Evolutionary conservation across 2,113 vertebrate genomes (phyloP), one percentile per base, ranked within the genome.

Genomic region (Zeus faber): DNA sequence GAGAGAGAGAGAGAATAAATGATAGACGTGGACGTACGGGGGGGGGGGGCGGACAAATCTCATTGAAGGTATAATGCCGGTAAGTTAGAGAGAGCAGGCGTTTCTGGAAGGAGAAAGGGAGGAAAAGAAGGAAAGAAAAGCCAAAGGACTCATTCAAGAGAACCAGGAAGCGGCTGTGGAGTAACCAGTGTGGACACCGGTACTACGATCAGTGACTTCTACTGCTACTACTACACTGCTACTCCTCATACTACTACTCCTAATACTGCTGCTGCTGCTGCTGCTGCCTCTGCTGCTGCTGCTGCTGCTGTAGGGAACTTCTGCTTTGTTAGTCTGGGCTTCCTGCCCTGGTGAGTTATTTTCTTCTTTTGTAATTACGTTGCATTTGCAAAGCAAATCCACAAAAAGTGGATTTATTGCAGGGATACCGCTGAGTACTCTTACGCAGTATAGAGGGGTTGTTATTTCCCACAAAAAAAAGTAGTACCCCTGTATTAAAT

Each of bases 331-430:
- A 37, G 13, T 24, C n/a, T n/a, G 14, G 29, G 43, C 67, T 76
- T 82, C 51, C 75, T 79, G 83, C 31, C 31, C 33, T n/a, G 33
- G 85, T 87, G 76, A 87, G 85, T 83, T 49, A n/a, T n/a, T n/a
- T n/a, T n/a, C n/a, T n/a, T n/a, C n/a, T n/a, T n/a, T n/a, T n/a
- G n/a, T n/a, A n/a, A n/a, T n/a, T n/a, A n/a, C n/a, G n/a, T n/a
- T n/a, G n/a, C n/a, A n/a, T n/a, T n/a, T n/a, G n/a, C n/a, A n/a
- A n/a, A n/a, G n/a, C n/a, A n/a, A n/a, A n/a, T n/a, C n/a, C n/a
- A n/a, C n/a, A n/a, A n/a, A n/a, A n/a, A n/a, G n/a, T n/a, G n/a
- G n/a, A n/a, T n/a, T n/a, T n/a, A n/a, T n/a, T n/a, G n/a, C n/a
- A n/a, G n/a, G n/a, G n/a, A n/a, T n/a, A n/a, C n/a, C n/a, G n/a